Conservation (phyloP, 2,888 invertebrate genomes). For the Amblyjoppa proteus region DNA sequence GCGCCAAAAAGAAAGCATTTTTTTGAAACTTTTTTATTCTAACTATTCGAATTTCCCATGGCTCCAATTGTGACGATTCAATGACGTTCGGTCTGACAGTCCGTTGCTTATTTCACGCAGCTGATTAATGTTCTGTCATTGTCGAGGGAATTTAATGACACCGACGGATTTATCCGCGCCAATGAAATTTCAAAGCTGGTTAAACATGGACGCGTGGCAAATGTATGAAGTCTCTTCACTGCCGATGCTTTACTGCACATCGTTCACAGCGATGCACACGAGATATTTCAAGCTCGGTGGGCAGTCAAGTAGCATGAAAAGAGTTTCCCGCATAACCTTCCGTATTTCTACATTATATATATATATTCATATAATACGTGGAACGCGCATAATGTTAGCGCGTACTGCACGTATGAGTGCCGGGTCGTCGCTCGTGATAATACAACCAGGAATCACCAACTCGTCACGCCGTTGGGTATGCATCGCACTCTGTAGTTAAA, state of each 20-base stretch:
- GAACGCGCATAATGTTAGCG: constrained; percentile 24
- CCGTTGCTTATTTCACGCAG: not conserved
- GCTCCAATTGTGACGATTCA: not conserved
- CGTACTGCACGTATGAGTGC: constrained; percentile 13
- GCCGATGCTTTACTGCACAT: constrained; percentile 13
- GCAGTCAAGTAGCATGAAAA: constrained; percentile 77
- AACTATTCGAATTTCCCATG: not conserved
- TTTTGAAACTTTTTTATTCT: too few relatives aligned
- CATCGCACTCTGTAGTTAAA: constrained; percentile 52
- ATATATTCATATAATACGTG: not conserved
- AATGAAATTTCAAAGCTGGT: constrained; percentile 34
- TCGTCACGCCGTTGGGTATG: constrained; percentile 56
- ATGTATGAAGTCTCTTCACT: constrained; percentile 10
- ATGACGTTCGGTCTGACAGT: not conserved
- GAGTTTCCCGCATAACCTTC: constrained; percentile 48
- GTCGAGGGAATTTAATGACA: not conserved
- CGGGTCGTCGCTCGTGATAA: constrained; percentile 24
- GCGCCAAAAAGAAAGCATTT: too few relatives aligned
- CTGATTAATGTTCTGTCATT: not conserved
- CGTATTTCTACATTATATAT: constrained; percentile 28
- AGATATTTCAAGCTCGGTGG: constrained; percentile 69
- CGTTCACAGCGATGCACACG: constrained; percentile 46
- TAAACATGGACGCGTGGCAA: constrained; percentile 16
- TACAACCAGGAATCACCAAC: constrained; percentile 23
- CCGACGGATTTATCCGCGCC: not conserved